Evolutionary conservation across 1,140 invertebrate genomes (phyloP).

Genomic region (Diabrotica virgifera): DNA sequence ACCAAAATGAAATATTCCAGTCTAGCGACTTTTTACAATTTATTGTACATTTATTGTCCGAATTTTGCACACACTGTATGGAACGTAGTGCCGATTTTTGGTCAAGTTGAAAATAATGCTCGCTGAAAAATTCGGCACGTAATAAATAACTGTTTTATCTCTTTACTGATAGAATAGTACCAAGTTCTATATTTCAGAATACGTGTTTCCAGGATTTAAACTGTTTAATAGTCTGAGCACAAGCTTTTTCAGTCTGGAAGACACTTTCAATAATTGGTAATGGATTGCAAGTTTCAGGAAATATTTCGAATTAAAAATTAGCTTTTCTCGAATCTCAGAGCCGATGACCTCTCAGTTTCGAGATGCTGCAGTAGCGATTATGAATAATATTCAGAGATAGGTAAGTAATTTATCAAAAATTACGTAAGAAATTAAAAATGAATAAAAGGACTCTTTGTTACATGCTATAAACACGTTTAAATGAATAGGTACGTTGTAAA

Average conservation of each 20-base stretch:
- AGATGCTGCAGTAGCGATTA: background rate
- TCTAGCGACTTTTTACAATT: too few relatives aligned
- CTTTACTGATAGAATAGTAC: background rate
- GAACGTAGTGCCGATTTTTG: too few relatives aligned
- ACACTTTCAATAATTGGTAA: conserved; percentile 3
- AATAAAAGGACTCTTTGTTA: too few relatives aligned
- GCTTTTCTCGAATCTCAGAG: background rate
- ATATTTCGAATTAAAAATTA: conserved; percentile 3
- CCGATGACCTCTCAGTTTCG: background rate
- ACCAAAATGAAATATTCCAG: too few relatives aligned
- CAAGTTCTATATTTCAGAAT: background rate
- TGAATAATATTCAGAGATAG: too few relatives aligned
- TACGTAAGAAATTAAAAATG: too few relatives aligned
- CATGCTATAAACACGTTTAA: too few relatives aligned
- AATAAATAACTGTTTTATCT: background rate
- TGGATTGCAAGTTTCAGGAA: background rate
- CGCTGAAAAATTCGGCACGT: background rate
- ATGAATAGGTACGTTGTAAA: too few relatives aligned
- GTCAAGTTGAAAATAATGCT: too few relatives aligned
- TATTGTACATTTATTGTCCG: too few relatives aligned
- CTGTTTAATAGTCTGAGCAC: background rate
- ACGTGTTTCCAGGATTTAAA: background rate
- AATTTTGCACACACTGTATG: too few relatives aligned
- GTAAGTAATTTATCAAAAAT: too few relatives aligned
- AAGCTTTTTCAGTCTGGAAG: conserved; percentile 1